Conservation (phyloP, 2,888 invertebrate genomes). For the Neoitamus cyanurus region DNA sequence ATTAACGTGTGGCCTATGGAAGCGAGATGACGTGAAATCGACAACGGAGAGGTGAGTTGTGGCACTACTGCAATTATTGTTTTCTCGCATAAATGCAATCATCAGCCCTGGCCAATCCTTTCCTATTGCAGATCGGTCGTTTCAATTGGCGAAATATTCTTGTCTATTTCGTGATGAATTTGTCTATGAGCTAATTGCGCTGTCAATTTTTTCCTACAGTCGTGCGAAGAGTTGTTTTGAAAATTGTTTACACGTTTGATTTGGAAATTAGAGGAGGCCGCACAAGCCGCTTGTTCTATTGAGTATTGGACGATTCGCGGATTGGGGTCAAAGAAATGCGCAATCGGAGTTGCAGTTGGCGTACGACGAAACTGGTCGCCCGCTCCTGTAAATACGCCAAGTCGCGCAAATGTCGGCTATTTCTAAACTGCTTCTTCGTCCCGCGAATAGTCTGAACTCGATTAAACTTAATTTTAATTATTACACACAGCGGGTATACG, state of each 20-base stretch:
- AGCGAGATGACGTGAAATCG: constrained; percentile 87
- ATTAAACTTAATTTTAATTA: neutral
- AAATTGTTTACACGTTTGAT: no score
- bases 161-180: neutral
- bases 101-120: neutral
- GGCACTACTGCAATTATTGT: neutral
- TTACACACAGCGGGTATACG: neutral
- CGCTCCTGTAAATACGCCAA: neutral
- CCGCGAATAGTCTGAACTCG: neutral
- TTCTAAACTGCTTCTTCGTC: neutral
- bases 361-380: neutral
- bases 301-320: neutral
- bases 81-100: neutral
- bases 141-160: neutral
- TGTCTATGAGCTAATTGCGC: no score
- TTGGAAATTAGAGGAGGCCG: no score
- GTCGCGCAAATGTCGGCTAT: neutral
- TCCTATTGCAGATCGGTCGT: neutral
- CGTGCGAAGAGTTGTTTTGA: no score
- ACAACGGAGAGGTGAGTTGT: constrained; percentile 75
- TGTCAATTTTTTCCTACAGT: no score
- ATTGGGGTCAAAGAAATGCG: neutral
- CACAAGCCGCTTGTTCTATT: no score
- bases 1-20: constrained; percentile 88
- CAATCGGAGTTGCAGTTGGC: neutral